A percentile compares a stretch with the other conserved stretches of the same genome.
phyloP scores from a whole-genome alignment of 2,888 invertebrate species.

The Galerucella pusilla region DNA sequence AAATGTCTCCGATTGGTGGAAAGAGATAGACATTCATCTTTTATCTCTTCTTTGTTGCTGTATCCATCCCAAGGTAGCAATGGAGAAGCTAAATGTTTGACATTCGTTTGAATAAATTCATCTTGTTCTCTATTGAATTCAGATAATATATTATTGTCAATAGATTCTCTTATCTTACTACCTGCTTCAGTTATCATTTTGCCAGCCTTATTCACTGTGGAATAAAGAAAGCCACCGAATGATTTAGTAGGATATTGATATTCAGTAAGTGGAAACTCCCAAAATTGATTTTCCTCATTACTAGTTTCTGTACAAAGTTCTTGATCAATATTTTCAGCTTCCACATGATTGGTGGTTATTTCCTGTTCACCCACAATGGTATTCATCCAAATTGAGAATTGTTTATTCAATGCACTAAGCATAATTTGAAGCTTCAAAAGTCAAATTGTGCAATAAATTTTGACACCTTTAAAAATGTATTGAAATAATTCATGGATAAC shows the following conservation, averaged over 20 bases:
- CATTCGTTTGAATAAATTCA: constrained; percentile 87
- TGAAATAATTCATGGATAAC: background rate
- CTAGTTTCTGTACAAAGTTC: background rate
- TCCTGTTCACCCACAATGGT: background rate
- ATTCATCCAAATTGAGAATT: background rate
- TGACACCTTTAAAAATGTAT: background rate
- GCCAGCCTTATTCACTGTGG: constrained; percentile 95
- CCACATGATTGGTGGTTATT: background rate
- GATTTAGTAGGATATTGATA: background rate
- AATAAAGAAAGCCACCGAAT: constrained; percentile 72
- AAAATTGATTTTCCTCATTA: background rate
- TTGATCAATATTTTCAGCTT: background rate
- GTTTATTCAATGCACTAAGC: background rate
- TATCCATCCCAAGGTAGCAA: constrained; percentile 96
- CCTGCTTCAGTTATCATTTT: constrained; percentile 90
- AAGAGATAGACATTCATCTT: constrained; percentile 93
- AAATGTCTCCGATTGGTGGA: constrained; percentile 97
- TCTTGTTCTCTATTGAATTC: constrained; percentile 98
- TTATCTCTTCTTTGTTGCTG: constrained; percentile 91
- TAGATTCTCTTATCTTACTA: constrained; percentile 93
- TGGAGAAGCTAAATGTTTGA: constrained; percentile 70
- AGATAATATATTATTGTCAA: constrained; percentile 95
- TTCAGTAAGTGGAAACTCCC: background rate
- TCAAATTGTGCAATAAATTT: background rate
- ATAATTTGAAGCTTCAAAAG: background rate